Base-by-base conservation (phyloP, 2,113 vertebrate species). In the Solenodon paradoxus region DNA sequence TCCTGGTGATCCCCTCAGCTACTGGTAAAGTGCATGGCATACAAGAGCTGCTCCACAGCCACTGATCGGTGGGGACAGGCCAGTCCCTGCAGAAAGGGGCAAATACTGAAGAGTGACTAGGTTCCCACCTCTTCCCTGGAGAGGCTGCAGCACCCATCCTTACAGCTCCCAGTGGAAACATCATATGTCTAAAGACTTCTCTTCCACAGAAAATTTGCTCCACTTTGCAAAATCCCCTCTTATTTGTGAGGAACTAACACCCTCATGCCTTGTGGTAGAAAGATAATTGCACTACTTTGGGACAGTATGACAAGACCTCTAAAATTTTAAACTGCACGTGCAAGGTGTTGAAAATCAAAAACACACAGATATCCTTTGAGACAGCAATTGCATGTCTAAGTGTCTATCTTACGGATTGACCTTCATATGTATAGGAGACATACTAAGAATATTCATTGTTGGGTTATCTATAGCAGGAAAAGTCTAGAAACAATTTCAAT, bases 401-500 rank as follows among this genome's bases (percentile, higher is more conserved):
- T 42, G 64, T 63, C 82, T 81, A 69, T 77, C 74, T 75, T 69
- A 77, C 45, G 85, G 32, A 72, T 10, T 84, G 78, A 57, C 19
- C 16, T 53, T 45, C 57, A 63, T 6, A 8, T 47, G 35, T 66
- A 42, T 71, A 45, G 19, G 59, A 93, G 16, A 47, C 22, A 69
- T 51, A 53, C 9, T 79, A 40, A 61, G 45, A 55, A 81, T 79
- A 80, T 42, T 84, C 57, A 63, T 57, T 59, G 19, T 20, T 82
- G 55, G 57, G 20, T 66, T 57, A 80, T 38, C 47, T 57, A 45
- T 7, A 53, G 42, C 35, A 80, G 35, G 45, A 77, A 77, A 89
- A 40, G 72, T 51, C 72, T 59, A n/a, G 38, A 69, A 59, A 88
- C 55, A 16, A 83, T 55, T 69, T 71, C 53, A n/a, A n/a, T n/a